Conservation (phyloP, 2,888 invertebrate species). For the Pogonocherus hispidulus region DNA sequence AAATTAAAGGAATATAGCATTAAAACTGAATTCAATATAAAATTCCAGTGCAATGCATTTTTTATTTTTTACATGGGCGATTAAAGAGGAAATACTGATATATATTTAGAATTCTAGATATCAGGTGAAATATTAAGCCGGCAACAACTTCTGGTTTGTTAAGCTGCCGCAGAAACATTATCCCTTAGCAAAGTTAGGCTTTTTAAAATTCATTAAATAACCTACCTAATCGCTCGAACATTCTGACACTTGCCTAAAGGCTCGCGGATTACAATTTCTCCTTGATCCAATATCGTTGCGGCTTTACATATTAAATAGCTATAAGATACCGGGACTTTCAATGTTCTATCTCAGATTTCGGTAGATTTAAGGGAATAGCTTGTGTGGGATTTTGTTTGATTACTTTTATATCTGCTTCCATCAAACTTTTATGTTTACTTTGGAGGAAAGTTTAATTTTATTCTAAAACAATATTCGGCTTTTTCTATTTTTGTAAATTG, state of each 20-base stretch:
- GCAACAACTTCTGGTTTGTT: not conserved
- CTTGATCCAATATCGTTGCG: not conserved
- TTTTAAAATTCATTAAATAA: not conserved
- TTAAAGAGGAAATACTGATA: no score
- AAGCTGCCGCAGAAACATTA: not conserved
- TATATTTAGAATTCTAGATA: no score
- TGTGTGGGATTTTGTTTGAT: not conserved
- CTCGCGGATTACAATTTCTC: not conserved
- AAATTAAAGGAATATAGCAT: no score
- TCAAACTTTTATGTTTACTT: slow-evolving; percentile 11
- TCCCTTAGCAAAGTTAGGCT: not conserved
- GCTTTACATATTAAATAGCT: slow-evolving; percentile 3
- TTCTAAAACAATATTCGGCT: no score
- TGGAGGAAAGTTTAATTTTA: not conserved
- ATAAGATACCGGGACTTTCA: slow-evolving; percentile 1
- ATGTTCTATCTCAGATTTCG: not conserved
- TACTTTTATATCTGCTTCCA: not conserved
- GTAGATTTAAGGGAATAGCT: not conserved
- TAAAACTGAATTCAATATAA: no score
- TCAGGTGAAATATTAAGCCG: not conserved
- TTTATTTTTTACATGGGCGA: no score
- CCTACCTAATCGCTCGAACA: slow-evolving; percentile 1
- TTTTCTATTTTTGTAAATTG: no score
- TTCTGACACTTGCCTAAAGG: not conserved
- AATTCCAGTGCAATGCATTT: no score